Evolutionary conservation across 1,140 invertebrate genomes (phyloP), one percentile per base, ranked within the genome.

Genomic region (Trichonephila clavata): DNA sequence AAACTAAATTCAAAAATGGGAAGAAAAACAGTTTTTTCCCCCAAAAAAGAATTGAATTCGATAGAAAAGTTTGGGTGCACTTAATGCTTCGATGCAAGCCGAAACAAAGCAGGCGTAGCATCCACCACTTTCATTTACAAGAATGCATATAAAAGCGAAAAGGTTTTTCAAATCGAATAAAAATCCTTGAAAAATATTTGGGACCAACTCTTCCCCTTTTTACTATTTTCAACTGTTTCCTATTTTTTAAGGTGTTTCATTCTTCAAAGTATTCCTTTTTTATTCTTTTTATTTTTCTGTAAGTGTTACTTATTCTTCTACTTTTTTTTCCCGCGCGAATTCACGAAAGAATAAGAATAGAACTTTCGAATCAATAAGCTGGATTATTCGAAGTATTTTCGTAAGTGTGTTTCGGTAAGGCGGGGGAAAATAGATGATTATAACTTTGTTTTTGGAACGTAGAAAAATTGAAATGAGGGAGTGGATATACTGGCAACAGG

Each of bases 161-260:
- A 77, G 71, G 71, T 77, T 77, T 77, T 77, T 77, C 32, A 77
- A 77, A 77, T 77, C 32, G 71, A 77, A 77, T 77, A 77, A 77
- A 77, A 77, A 77, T 77, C 71, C 71, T 32, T 77, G 71, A 77
- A 77, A 77, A 77, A 77, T 77, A 27, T 77, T 32, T 77, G 71
- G 71, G 71, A 27, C 71, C 71, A 77, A 77, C 71, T 77, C 71
- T 32, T 77, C 10, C 71, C 68, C 71, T 77, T 32, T 77, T 77
- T 77, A 77, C 71, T 27, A 77, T 77, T 77, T 77, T 77, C 71
- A 39, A 77, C 71, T 77, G 24, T 77, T 77, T 77, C 32, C 71
- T 77, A 39, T 77, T 77, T 77, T 77, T 77, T 77, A 32, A 20
- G 32, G 32, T 24, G 71, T 77, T 50, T 50, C 50, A 50, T 50